Base-by-base conservation (phyloP, 2,888 invertebrate species). In the Sabellastarte sp. region DNA sequence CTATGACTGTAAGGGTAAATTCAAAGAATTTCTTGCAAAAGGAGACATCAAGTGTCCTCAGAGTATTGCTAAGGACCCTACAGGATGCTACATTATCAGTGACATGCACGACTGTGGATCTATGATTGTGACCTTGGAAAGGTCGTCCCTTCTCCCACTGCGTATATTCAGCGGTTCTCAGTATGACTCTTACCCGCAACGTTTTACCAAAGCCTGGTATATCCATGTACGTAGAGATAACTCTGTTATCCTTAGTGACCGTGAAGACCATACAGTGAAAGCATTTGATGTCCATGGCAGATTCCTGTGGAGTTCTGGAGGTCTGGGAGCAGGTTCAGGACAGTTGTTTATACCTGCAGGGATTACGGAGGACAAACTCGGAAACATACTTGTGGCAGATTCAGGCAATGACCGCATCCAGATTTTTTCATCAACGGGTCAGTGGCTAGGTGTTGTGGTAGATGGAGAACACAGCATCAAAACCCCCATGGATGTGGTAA, bases 371-470 rank as follows among this genome's bases (percentile, higher is more conserved):
- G 41, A 41, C 53, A 26, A 5, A 26, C 26, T 53, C 53, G 53
- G 53, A 26, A 10, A 53, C 53, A 26, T 53, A 26, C 53, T 53
- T 10, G 53, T 53, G 24, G 53, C 53, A 5, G 53, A 53, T 26
- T 24, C 24, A 10, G 53, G 28, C 5, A 53, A 53, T 26, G 53
- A 26, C 20, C 53, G 53, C 20, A 26, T 53, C 26, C 20, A n/a
- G 53, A 53, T 53, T 10, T 26, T 24, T 5, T 53, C 53, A 5
- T 15, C 15, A 10, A 20, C 20, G 5, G 53, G 53, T 26, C 24
- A 26, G 15, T 53, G 53, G 53, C 53, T 53, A 5, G 53, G 53
- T 26, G 26, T 26, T 26, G 53, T 53, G 20, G 41, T 41, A 20
- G 41, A 41, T 41, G 41, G 41, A 41, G 24, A 10, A 5, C 20